Base-by-base conservation (phyloP, 2,888 invertebrate genomes). In the Drosophila barbarae region DNA sequence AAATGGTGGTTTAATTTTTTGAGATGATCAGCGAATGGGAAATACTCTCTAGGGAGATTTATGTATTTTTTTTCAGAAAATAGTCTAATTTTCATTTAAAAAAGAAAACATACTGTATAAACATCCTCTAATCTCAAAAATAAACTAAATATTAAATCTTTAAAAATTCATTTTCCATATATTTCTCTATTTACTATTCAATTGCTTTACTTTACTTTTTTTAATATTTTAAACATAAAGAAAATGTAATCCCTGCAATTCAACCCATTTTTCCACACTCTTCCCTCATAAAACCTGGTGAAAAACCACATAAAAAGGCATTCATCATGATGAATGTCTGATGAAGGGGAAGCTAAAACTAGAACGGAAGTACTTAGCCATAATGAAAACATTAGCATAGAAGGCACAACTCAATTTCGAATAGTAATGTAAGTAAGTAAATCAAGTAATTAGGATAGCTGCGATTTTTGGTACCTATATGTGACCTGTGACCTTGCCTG, bases 361-460 rank as follows among this genome's bases (percentile, higher is more conserved):
- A 55, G 53, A 78, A 56, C 77, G 79, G 79, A 79, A 78, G 77
- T 79, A 63, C 63, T 79, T 82, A 68, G 13, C 5, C 10, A 4
- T 59, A 84, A 78, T 81, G 64, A 72, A 80, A 57, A 61, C 77
- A 83, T 77, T 77, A 80, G 59, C 47, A 35, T 63, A 47, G 68
- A 63, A 66, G 66, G 66, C 65, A 69, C 73, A 68, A 63, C 84
- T 84, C 79, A 79, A 84, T 78, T 75, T 23, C 58, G 15, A 52
- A 44, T 34, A 51, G 57, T 21, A 21, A 23, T 23, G 46, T 51
- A 57, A 58, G 53, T 49, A 54, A 66, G 58, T 52, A 50, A 46
- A 52, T 56, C 41, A 71, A 58, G 65, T 58, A 71, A 71, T 71
- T 71, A 65, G 69, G 47, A 51, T 49, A 35, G 13, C 49, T n/a